Evolutionary conservation across 2,797 vertebrate genomes (phyloP).

Genomic region (Echeneis naucrates): DNA sequence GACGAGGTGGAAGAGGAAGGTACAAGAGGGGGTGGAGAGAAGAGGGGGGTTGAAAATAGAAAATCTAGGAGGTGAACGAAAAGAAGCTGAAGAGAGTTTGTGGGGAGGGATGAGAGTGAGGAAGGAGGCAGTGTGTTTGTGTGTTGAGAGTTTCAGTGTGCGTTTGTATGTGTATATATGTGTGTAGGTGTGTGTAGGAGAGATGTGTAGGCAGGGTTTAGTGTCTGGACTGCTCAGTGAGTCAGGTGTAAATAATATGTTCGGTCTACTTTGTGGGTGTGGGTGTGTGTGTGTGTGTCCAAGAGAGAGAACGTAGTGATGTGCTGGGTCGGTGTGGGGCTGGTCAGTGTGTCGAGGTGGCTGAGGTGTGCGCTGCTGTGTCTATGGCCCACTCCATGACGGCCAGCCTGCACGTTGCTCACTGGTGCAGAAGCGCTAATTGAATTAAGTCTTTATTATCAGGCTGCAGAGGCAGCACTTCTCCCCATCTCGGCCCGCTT

Average conservation of each 20-base stretch:
- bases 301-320: conserved; percentile 20
- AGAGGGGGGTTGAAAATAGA: conserved; percentile 64
- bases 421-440: conserved; percentile 86
- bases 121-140: conserved; percentile 34
- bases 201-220: conserved; percentile 66
- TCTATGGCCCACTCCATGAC: conserved; percentile 68
- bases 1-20: conserved; percentile 53
- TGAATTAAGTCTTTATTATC: conserved; percentile 90
- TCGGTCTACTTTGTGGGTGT: conserved; percentile 49
- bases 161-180: conserved; percentile 50
- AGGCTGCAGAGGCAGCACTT: conserved; percentile 87
- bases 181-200: conserved; percentile 62
- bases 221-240: conserved; percentile 70
- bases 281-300: conserved; percentile 7
- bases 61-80: conserved; percentile 52
- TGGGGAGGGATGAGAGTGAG: conserved; percentile 46
- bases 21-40: conserved; percentile 57
- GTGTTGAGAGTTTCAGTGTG: conserved; percentile 40
- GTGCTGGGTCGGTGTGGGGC: conserved; percentile 42
- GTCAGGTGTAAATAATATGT: conserved; percentile 72
- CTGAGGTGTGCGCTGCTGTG: conserved; percentile 63
- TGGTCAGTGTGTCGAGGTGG: conserved; percentile 56
- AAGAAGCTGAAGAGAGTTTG: conserved; percentile 53
- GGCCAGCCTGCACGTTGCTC: conserved; percentile 77
- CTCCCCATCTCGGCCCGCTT: conserved; percentile 83